Evolutionary conservation across 2,797 vertebrate species (phyloP).

Genomic region (Myioborus melanocephalus): DNA sequence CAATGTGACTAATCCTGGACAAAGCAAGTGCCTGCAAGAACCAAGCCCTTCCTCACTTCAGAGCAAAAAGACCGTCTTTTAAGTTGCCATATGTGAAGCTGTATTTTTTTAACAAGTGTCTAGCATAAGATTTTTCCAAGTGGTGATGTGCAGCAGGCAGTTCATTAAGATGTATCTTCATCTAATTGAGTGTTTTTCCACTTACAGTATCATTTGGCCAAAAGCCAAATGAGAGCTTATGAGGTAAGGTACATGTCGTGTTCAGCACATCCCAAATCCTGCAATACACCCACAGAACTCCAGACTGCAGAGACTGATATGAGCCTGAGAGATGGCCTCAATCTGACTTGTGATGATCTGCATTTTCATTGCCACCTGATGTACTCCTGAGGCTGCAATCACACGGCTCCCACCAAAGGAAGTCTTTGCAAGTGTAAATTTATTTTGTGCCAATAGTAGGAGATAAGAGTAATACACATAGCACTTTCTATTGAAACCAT

Average conservation of each 20-base stretch:
- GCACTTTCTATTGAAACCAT: neutral
- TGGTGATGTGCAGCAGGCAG: conserved; percentile 5
- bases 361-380: neutral
- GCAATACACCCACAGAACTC: neutral
- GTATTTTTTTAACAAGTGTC: conserved; percentile 30
- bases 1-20: neutral
- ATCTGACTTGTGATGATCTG: neutral
- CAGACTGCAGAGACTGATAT: neutral
- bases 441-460: neutral
- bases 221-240: conserved; percentile 19
- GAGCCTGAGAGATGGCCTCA: neutral
- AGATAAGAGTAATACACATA: neutral
- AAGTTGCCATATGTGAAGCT: neutral
- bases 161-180: conserved; percentile 8
- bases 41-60: neutral
- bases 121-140: neutral
- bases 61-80: neutral
- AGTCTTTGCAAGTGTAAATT: neutral
- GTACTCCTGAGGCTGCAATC: neutral
- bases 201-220: conserved; percentile 49
- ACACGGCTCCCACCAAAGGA: neutral
- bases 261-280: neutral
- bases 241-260: neutral
- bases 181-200: conserved; percentile 65
- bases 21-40: neutral